Evolutionary conservation across 2,888 invertebrate genomes (phyloP), one percentile per base, ranked within the genome.

Genomic region (Imbricaverruca yamaguchii): DNA sequence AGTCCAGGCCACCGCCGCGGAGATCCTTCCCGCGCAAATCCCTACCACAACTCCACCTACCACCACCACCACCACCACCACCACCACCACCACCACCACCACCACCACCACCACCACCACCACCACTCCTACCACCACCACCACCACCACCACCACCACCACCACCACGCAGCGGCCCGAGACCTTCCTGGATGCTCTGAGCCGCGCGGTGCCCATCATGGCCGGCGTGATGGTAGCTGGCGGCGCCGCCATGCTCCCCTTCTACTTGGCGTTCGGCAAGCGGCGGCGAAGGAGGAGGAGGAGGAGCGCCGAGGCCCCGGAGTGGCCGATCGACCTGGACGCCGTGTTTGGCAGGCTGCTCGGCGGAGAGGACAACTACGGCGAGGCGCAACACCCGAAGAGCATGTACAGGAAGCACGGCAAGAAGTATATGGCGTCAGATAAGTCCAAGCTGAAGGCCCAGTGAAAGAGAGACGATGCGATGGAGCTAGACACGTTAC

Each of bases 241-340:
- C 0, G 65, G 65, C 8, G 65, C 65, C 23, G 65, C 65, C 65
- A 65, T 65, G 65, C 2, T 65, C 12, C 65, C 65, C 23, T 23
- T 65, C 65, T 65, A 65, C 39, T 53, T 74, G 15, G 53, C 53
- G 9, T 39, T 53, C 53, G 39, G 39, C 74, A 53, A 53, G 53
- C 53, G 25, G 53, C 13, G 74, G 53, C 74, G 74, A 1, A 53
- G 74, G 12, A 4, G 67, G 65, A n/a, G 67, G 65, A n/a, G 39
- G 9, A 15, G 74, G 18, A 74, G 74, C 74, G 74, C 74, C 74
- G 53, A 74, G 21, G 3, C 11, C 53, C 53, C 74, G 18, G 53
- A 39, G 53, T 74, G 74, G 74, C 74, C 74, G 11, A 74, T 74
- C 53, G 74, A 74, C 74, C 53, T 74, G 74, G 74, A 74, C 21